Evolutionary conservation across 2,113 vertebrate genomes (phyloP).

Genomic region (Mellivora capensis): DNA sequence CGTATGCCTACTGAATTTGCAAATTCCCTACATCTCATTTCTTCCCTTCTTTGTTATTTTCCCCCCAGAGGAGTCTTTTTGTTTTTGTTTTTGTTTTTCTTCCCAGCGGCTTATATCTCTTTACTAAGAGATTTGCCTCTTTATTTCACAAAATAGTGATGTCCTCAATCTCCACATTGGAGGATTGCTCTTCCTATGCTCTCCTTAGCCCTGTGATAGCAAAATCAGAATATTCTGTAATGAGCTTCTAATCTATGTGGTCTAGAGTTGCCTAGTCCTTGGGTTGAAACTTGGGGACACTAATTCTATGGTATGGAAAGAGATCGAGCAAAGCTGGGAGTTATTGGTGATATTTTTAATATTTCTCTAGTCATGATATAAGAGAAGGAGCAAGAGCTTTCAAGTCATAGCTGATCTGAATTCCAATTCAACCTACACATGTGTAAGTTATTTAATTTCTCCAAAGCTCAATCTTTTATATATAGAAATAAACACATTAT

Average conservation of each 20-base stretch:
- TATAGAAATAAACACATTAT: background rate
- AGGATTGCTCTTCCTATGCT: background rate
- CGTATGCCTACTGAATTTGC: background rate
- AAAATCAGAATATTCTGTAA: background rate
- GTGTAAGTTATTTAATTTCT: background rate
- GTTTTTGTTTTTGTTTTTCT: background rate
- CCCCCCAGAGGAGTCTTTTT: background rate
- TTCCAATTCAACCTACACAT: background rate
- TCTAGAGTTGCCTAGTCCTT: background rate
- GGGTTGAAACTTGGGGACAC: background rate
- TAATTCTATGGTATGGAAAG: background rate
- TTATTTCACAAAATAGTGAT: background rate
- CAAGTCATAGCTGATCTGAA: background rate
- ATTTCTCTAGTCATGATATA: background rate
- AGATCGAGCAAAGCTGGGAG: background rate
- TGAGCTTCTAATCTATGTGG: background rate
- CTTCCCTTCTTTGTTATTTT: background rate
- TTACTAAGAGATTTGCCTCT: background rate
- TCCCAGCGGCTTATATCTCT: background rate
- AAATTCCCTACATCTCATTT: background rate
- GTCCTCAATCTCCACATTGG: background rate
- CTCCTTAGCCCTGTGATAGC: background rate
- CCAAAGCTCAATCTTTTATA: background rate
- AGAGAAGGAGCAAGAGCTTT: background rate
- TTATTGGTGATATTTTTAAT: background rate